Evolutionary conservation across 1,140 invertebrate species (phyloP), one percentile per base, ranked within the genome.

Genomic region (Caenorhabditis brenneri): DNA sequence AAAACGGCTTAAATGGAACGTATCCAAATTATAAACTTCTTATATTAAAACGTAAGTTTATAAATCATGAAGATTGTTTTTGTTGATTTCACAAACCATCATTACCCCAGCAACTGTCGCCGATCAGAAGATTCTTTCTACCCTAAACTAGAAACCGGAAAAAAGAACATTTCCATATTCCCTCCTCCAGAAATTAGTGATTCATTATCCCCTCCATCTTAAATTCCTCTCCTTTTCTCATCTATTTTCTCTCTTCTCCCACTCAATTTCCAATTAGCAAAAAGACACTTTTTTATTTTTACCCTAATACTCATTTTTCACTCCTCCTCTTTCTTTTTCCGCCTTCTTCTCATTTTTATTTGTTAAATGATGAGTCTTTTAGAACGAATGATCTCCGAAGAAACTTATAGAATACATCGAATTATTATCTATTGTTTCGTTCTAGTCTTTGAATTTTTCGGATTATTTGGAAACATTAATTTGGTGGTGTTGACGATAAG

Each of bases 331-430:
- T 19, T 29, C 19, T 29, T 27, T 6, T 29, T 1, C 9, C 16
- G 24, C n/a, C 1, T 51, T 51, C 1, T 1, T 15, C n/a, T 7
- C 16, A 51, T 19, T 19, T 7, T 7, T 1, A 16, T 19, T 1
- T n/a, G 15, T 51, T 22, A 51, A 51, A 19, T 55, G 27, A 65
- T 65, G 58, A n/a, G 16, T 19, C 58, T 74, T 74, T 42, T 12
- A 74, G 36, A 12, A 3, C 12, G 24, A 15, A 74, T 74, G 65
- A 42, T 74, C 22, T 42, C 65, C 3, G 33, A 42, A 31, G 65
- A 39, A 39, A 74, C 65, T 22, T 74, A 74, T 74, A 33, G n/a
- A 74, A 42, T 74, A 24, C 65, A 74, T 74, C 65, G 65, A 42
- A 74, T 15, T 3, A 42, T 74, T 46, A 74, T 74, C n/a, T 74